Percentiles rank a stretch among this genome's conserved stretches.
phyloP scores from a whole-genome alignment of 2,113 vertebrate species.

The Pachyramphus minor region DNA sequence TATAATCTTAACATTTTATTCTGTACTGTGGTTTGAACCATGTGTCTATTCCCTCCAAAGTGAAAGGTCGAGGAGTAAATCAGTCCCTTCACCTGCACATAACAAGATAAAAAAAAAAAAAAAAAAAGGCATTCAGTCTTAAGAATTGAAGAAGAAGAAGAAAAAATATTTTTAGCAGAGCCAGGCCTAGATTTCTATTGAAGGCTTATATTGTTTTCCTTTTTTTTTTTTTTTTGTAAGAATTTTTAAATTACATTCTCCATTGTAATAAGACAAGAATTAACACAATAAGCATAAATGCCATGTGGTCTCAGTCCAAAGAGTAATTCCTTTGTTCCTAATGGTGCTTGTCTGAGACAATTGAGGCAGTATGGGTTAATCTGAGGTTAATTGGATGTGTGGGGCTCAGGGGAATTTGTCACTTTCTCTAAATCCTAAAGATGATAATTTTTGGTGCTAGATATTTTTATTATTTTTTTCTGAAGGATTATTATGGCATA shows the following conservation, averaged over 20 bases:
- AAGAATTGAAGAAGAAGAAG: neutral
- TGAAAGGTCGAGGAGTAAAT: neutral
- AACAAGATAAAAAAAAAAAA: neutral
- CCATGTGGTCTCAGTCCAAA: neutral
- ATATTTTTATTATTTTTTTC: neutral
- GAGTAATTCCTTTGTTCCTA: neutral
- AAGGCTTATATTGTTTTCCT: neutral
- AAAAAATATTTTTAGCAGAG: neutral
- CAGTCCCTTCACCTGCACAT: neutral
- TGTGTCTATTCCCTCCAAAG: neutral
- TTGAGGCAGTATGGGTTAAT: neutral
- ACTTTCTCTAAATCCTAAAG: neutral
- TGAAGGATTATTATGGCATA: neutral
- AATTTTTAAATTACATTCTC: neutral
- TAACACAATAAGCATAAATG: neutral
- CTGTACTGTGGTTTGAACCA: neutral
- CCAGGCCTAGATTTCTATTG: neutral
- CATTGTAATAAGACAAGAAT: neutral
- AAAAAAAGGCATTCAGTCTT: neutral
- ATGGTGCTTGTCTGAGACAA: neutral
- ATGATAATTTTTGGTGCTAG: neutral
- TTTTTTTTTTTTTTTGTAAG: neutral
- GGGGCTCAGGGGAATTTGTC: accelerated
- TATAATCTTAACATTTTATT: neutral
- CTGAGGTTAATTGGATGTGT: neutral